These are phyloP conservation scores for Elachura formosa DNA, from an alignment of 2,113 vertebrate genomes.

Conservation along the genomic window DNA sequence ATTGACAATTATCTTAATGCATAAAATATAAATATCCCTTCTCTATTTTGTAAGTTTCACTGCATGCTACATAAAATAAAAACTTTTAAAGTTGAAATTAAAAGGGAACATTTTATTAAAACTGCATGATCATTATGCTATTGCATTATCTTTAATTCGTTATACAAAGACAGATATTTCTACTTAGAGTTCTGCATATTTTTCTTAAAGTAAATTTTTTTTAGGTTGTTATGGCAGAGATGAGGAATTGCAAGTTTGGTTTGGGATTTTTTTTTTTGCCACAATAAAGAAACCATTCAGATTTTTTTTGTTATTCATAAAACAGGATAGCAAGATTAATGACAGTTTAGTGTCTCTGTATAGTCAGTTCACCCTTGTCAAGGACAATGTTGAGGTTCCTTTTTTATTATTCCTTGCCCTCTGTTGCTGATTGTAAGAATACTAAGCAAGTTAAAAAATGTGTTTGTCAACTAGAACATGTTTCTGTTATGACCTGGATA, in stretches of 20 bases:
- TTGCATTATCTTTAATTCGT: not conserved
- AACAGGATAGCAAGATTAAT: not conserved
- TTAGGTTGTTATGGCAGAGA: not conserved
- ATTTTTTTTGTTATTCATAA: not conserved
- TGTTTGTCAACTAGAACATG: not conserved
- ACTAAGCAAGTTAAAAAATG: not conserved
- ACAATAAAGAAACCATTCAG: not conserved
- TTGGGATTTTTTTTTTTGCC: accelerated
- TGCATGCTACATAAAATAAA: not conserved
- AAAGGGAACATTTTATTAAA: not conserved
- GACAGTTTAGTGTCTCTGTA: not conserved
- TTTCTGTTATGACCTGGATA: not conserved
- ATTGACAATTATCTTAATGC: not conserved
- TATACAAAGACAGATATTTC: no score
- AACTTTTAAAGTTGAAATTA: not conserved
- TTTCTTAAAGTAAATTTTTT: not conserved
- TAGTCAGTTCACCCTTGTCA: not conserved
- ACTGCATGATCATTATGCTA: not conserved
- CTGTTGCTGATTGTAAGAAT: not conserved
- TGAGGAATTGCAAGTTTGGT: not conserved
- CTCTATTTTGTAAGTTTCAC: not conserved
- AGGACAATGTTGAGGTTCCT: not conserved
- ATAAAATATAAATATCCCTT: not conserved
- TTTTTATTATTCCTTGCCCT: not conserved
- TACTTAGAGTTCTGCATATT: not conserved